Evolutionary conservation across 2,888 invertebrate genomes (phyloP).

Genomic region (Elmis aenea): DNA sequence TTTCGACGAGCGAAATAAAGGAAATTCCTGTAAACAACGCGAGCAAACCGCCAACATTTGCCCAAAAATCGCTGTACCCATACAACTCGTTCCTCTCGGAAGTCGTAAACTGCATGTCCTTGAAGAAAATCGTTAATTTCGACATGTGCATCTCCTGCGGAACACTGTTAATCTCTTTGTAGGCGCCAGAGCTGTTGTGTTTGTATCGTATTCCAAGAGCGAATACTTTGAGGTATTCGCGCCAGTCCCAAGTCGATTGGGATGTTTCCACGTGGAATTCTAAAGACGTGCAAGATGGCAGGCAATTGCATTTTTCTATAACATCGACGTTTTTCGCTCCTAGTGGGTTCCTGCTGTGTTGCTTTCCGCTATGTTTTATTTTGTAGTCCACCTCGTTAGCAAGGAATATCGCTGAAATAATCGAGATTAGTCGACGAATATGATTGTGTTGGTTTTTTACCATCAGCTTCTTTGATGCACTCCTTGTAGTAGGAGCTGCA

Average conservation of each 20-base stretch:
- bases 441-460: too few species aligned
- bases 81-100: conserved; percentile 55
- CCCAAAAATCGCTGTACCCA: conserved; percentile 53
- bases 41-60: conserved; percentile 54
- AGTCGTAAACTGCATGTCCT: conserved; percentile 57
- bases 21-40: conserved; percentile 62
- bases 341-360: not conserved
- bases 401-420: too few species aligned
- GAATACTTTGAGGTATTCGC: not conserved
- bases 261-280: conserved; percentile 8
- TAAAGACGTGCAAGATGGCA: conserved; percentile 6
- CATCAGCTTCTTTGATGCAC: too few species aligned
- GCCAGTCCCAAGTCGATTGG: conserved; percentile 5
- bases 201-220: too few species aligned
- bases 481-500: too few species aligned
- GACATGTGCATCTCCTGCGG: too few species aligned
- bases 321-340: not conserved
- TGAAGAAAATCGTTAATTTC: conserved; percentile 65
- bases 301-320: conserved; percentile 5
- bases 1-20: conserved; percentile 58
- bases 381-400: not conserved
- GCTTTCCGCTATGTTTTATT: not conserved
- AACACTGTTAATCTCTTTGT: not conserved
- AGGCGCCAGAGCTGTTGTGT: too few species aligned
- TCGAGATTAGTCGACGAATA: too few species aligned